Evolutionary conservation across 2,797 vertebrate genomes (phyloP), one percentile per base, ranked within the genome.

Genomic region (Falco concolor): DNA sequence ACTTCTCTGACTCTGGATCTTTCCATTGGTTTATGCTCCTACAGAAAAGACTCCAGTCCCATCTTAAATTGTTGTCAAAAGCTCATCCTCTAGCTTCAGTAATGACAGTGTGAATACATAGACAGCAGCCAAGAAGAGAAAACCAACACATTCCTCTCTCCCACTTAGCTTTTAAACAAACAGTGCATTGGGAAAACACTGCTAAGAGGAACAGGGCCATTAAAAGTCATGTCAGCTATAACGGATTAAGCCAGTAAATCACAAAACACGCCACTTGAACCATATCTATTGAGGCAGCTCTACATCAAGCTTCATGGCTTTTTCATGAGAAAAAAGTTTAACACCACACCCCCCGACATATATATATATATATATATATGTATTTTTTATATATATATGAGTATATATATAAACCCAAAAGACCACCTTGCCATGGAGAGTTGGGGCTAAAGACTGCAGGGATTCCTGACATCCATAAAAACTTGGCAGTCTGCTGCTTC

Each of bases 91-190:
- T 8, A 74, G 53, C 40, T 36, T 73, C 82, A 70, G 28, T 9
- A 36, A 90, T 3, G 16, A 30, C 65, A 56, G 75, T 3, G 64
- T 54, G 82, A 92, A 54, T 14, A 42, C 47, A 54, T 12, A 76
- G 72, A 14, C 30, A 78, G 87, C 74, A 81, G 91, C 91, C 93
- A 95, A 77, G 78, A 87, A 52, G 63, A 90, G 59, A 68, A 78
- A 86, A 89, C 89, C 78, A 89, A 74, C 82, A 89, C 69, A 82
- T 79, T 82, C 70, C 70, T 93, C 76, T 72, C 72, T 92, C 77
- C 80, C 64, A 68, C 85, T 91, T 78, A 24, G 65, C 27, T 40
- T 91, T 54, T 63, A 90, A 87, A 93, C 87, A 93, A 94, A 63
- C 87, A 87, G 78, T 8, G 0, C n/a, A 7, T 27, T 10, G 61